Base-by-base conservation (phyloP, 2,888 invertebrate species). In the Dasysyrphus tricinctus region DNA sequence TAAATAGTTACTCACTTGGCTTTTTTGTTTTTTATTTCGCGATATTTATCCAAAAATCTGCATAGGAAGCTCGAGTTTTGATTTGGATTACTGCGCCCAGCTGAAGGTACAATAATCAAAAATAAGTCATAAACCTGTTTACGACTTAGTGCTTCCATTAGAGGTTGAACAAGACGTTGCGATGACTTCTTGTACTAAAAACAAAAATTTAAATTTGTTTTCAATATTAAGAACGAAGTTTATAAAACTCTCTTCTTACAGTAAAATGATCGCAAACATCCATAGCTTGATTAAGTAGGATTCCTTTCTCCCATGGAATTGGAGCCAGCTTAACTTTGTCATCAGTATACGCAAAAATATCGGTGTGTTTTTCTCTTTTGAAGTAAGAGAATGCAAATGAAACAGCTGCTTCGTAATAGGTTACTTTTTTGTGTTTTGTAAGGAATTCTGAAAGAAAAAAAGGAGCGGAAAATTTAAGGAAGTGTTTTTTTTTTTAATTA, bases 341-440 rank as follows among this genome's bases (percentile, higher is more conserved):
- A 8, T 89, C 89, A 16, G 80, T 80, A 90, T 90, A 92, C 34
- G 89, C 87, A 19, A 89, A 90, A 8, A 92, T 90, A 29, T 88
- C 89, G 16, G 86, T 89, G 39, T 88, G 73, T 39, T 82, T 78
- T 73, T 92, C 92, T 69, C 88, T 88, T 72, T 90, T 91, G 54
- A 88, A 92, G 61, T 90, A 92, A 8, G 91, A 90, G 80, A 92
- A 91, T 4, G 92, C 90, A 34, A 92, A 34, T 5, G 91, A 89
- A 9, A 91, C 74, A 8, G 91, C 88, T 3, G 91, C 91, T 44
- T 92, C 92, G n/a, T 90, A 80, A 83, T 90, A 92, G 8, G 67
- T 81, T 6, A 90, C 47, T 56, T 89, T 89, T 19, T 88, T 89
- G 19, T 89, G 88, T 67, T 90, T 89, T 37, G 89, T 88, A 16